Evolutionary conservation across 2,797 vertebrate genomes (phyloP).

Genomic region (Otus scops): DNA sequence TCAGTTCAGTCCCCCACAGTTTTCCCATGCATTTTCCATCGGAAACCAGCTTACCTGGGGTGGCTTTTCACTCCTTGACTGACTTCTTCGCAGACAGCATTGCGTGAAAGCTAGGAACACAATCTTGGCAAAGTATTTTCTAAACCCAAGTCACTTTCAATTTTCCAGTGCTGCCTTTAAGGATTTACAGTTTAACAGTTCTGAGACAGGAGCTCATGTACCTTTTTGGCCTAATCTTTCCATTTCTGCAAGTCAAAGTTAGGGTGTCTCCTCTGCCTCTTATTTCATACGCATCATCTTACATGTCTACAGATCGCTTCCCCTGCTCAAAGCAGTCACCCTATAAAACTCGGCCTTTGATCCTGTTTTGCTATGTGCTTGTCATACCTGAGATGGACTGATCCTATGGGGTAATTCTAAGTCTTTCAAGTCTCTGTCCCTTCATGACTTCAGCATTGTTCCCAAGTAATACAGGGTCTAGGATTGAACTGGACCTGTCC

Average conservation of each 20-base stretch:
- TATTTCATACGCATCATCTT: not conserved
- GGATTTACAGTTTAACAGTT: not conserved
- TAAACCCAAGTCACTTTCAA: not conserved
- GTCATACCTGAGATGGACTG: not conserved
- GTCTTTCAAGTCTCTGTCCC: not conserved
- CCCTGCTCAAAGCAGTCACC: not conserved
- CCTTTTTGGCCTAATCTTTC: not conserved
- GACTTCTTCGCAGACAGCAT: not conserved
- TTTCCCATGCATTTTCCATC: not conserved
- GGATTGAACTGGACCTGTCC: not conserved
- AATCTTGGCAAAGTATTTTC: not conserved
- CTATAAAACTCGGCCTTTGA: not conserved
- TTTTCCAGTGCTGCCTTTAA: not conserved
- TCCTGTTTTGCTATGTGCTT: not conserved
- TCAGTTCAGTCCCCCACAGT: not conserved
- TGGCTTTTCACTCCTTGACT: not conserved
- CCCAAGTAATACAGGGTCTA: not conserved
- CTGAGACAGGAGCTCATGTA: not conserved
- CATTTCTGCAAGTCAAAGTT: not conserved
- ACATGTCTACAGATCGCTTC: not conserved
- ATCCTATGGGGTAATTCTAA: not conserved
- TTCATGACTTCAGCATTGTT: not conserved
- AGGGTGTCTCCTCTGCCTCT: not conserved
- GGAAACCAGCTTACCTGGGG: not conserved
- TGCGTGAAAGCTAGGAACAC: not conserved